Evolutionary conservation across 1,140 invertebrate species (phyloP), one percentile per base, ranked within the genome.

Genomic region (Cheumatopsyche charites): DNA sequence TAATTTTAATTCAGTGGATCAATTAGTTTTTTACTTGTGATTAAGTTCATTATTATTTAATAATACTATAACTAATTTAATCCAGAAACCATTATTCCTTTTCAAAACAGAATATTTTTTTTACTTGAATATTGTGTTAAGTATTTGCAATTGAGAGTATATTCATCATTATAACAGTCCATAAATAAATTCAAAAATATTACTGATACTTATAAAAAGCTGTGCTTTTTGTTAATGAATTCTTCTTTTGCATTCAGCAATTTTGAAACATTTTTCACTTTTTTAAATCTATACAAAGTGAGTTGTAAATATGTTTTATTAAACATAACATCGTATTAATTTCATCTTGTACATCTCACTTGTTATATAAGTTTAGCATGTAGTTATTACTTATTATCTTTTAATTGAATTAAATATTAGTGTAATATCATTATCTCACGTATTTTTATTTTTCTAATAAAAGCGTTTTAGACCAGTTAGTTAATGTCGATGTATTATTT

Each of bases 281-380:
- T 49, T 29, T 71, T 41, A 62, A 49, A 49, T 71, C 15, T 58
- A 6, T 25, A 58, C 55, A 58, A 23, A 63, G 69, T 63, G 69
- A 71, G 68, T 70, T 62, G 68, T 70, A 68, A 68, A 68, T 68
- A 70, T 62, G 25, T 62, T 62, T 62, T 58, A 61, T 45, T 42
- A 42, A 43, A 47, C 29, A 62, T 70, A 69, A 58, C 43, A 36
- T 61, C 29, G 19, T 19, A 61, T 43, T 17, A 70, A 62, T 19
- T 42, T 70, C 25, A 4, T 25, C 62, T 55, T 58, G 55, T 70
- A 45, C 63, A 66, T 47, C 63, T 66, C 63, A 66, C 63, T 66
- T 66, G 41, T 65, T 21, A 45, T 19, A 65, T 65, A 43, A 66
- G 41, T 42, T 42, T 66, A 66, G 23, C 19, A 58, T 25, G 23